phyloP scores from a whole-genome alignment of 1,140 invertebrate genomes.

The Alviniconcha marisindica region DNA sequence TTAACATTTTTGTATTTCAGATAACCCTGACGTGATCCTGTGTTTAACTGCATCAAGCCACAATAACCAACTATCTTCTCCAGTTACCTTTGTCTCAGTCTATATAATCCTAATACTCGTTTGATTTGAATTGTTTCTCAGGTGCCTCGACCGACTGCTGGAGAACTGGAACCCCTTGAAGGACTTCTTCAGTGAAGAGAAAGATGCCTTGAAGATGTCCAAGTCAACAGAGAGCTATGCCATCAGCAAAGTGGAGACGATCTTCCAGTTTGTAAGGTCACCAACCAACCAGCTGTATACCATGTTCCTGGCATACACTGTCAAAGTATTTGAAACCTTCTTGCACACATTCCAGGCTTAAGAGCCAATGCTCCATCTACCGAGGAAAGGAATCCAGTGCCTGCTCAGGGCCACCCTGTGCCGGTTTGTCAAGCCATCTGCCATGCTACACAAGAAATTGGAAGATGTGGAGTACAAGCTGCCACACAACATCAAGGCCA shows the following conservation, averaged over 20 bases:
- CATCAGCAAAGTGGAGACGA: slow-evolving; percentile 16
- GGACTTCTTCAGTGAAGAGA: slow-evolving; percentile 41
- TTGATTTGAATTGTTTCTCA: slow-evolving; percentile 25
- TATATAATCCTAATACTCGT: too few relatives aligned
- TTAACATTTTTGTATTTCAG: too few relatives aligned
- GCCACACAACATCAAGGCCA: not conserved
- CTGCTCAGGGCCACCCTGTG: not conserved
- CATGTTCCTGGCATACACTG: slow-evolving; percentile 41
- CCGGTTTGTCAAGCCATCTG: slow-evolving; percentile 37
- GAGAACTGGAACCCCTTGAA: slow-evolving; percentile 49
- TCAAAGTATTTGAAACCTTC: slow-evolving; percentile 45
- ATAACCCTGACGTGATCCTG: too few relatives aligned
- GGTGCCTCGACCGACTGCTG: slow-evolving; percentile 42
- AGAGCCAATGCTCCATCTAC: slow-evolving; percentile 47
- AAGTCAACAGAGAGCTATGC: not conserved
- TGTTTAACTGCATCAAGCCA: too few relatives aligned
- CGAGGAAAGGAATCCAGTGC: slow-evolving; percentile 18
- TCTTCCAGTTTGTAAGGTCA: slow-evolving; percentile 40
- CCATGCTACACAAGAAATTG: not conserved
- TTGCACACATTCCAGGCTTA: slow-evolving; percentile 42
- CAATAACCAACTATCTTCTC: too few relatives aligned
- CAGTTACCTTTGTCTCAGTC: too few relatives aligned
- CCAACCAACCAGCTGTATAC: slow-evolving; percentile 51
- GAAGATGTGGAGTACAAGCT: not conserved
- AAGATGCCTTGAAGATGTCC: not conserved